Percentiles rank a stretch among this genome's conserved stretches.
These are phyloP conservation scores for Anableps anableps DNA, from an alignment of 2,797 vertebrate genomes.

Conservation along the genomic window DNA sequence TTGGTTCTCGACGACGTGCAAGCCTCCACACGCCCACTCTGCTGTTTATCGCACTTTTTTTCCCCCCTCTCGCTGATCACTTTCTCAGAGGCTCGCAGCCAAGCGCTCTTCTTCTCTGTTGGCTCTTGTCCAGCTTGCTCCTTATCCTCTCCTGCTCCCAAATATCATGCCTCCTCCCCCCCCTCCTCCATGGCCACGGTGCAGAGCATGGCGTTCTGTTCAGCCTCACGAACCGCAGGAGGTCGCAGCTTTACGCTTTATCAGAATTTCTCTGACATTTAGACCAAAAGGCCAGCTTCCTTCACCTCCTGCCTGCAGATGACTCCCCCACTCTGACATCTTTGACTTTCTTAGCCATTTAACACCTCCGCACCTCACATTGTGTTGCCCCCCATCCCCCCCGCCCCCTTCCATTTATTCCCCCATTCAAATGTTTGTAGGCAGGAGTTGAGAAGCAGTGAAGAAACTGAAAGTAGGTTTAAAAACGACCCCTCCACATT, in stretches of 20 bases:
- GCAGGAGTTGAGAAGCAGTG: neutral
- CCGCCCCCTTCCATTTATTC: neutral
- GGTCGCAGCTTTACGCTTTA: neutral
- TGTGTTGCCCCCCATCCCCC: neutral
- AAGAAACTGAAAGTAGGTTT: slow-evolving; percentile 49
- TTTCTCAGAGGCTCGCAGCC: slow-evolving; percentile 36
- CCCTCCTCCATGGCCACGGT: neutral
- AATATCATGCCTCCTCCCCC: neutral
- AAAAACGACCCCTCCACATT: slow-evolving; percentile 22
- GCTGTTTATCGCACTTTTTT: slow-evolving; percentile 49
- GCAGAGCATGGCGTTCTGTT: neutral
- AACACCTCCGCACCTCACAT: neutral
- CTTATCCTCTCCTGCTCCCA: slow-evolving; percentile 6
- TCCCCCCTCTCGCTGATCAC: slow-evolving; percentile 46
- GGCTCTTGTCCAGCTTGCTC: slow-evolving; percentile 5
- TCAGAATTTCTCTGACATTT: slow-evolving; percentile 2
- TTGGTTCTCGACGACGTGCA: slow-evolving; percentile 43
- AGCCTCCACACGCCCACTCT: slow-evolving; percentile 69
- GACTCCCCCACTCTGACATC: neutral
- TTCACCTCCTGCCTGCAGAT: slow-evolving; percentile 18
- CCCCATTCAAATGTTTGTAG: neutral
- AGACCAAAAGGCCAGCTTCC: slow-evolving; percentile 30
- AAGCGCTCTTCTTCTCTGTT: slow-evolving; percentile 17
- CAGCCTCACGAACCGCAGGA: neutral
- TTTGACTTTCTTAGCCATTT: neutral